Base-by-base conservation (phyloP, 2,797 vertebrate species). In the Chrysolophus pictus region DNA sequence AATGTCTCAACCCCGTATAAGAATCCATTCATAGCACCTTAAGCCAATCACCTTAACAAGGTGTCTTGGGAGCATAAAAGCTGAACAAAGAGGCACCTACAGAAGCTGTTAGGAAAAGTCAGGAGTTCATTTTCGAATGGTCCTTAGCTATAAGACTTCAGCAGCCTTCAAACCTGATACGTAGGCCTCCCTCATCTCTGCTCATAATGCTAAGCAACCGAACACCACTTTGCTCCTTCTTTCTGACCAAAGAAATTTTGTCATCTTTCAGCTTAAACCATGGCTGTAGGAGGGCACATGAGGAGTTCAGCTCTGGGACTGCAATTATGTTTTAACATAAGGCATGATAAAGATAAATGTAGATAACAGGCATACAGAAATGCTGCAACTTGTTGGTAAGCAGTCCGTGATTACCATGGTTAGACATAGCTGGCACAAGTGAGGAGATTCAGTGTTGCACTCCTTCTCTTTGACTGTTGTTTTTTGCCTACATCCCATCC, bases 311-410 rank as follows among this genome's bases (percentile, higher is more conserved):
- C 7, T 42, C 18, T 7, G n/a, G 46, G 58, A 22, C 59, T 55
- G 23, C 10, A 19, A 60, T 62, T 67, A 17, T 1, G 1, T 24
- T 51, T 53, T 39, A 31, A 42, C 31, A 31, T 22, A 22, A 73
- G n/a, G 41, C 16, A 17, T 2, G 28, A 68, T 26, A 16, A 28
- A 28, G 31, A 28, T 19, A 39, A 8, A 58, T 15, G 19, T 5
- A 47, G 33, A 31, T 70, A 15, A 47, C 7, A 6, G 13, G 11
- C 41, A 39, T 10, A 70, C 8, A n/a, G 5, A 15, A 7, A 1
- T 4, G 24, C 33, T 1, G 5, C 28, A 56, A 46, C 0, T 2
- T 3, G 6, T 26, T 0, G 2, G 62, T 4, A 46, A 59, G 21
- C 24, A 10, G 26, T 6, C 3, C 0, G 1, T n/a, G 22, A 19